A percentile compares a stretch with the other conserved stretches of the same genome.
These are phyloP conservation scores for Pharmacophagus antenor DNA, from an alignment of 2,888 invertebrate species.

Conservation along the genomic window DNA sequence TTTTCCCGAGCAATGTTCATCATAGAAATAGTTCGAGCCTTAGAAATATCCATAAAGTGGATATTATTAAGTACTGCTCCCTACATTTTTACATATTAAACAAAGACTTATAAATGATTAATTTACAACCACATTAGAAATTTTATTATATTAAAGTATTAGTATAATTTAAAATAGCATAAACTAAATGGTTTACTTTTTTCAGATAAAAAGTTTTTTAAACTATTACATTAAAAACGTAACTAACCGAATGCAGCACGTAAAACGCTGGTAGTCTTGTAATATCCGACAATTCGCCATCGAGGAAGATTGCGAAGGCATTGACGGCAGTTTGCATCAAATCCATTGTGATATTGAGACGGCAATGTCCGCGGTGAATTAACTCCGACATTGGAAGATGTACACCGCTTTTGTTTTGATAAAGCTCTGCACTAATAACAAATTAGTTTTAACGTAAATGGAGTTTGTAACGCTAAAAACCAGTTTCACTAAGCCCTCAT, in stretches of 20 bases:
- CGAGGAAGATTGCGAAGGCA: slow-evolving; percentile 62
- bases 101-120: too few species aligned
- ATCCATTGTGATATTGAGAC: slow-evolving; percentile 53
- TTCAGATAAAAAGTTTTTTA: too few species aligned
- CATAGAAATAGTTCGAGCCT: slow-evolving; percentile 71
- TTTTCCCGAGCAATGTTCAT: slow-evolving; percentile 66
- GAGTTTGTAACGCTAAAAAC: neutral
- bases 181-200: too few species aligned
- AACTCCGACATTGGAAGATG: slow-evolving; percentile 52
- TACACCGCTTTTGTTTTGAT: slow-evolving; percentile 50
- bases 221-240: too few species aligned
- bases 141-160: too few species aligned
- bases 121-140: too few species aligned
- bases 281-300: slow-evolving; percentile 55
- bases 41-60: too few species aligned
- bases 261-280: slow-evolving; percentile 53
- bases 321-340: slow-evolving; percentile 70
- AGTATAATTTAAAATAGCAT: too few species aligned
- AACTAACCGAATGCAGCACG: slow-evolving; percentile 60
- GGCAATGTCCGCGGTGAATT: slow-evolving; percentile 51
- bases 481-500: neutral
- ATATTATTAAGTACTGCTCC: too few species aligned
- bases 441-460: neutral
- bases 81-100: too few species aligned
- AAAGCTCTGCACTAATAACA: slow-evolving; percentile 48